Evolutionary conservation across 2,888 invertebrate species (phyloP).

Genomic region (Loripinus fragilis): DNA sequence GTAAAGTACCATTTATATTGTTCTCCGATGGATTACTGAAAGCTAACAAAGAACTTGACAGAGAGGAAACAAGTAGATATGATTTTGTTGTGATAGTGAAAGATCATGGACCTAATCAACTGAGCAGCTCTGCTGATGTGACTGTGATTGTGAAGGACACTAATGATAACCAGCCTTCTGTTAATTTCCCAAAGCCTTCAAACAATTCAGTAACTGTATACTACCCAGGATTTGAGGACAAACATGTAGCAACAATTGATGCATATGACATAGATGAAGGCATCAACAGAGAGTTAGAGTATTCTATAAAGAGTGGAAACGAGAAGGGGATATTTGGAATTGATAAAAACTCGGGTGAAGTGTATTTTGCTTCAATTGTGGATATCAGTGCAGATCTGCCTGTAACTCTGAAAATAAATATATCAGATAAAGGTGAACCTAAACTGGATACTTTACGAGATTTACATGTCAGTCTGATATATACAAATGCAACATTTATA

Average conservation of each 20-base stretch:
- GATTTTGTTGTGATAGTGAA: constrained; percentile 65
- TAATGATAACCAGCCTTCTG: constrained; percentile 72
- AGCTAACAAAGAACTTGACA: constrained; percentile 66
- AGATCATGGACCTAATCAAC: constrained; percentile 66
- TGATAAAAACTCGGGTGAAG: constrained; percentile 36
- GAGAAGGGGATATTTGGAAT: constrained; percentile 58
- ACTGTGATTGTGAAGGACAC: constrained; percentile 67
- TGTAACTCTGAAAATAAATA: constrained; percentile 57
- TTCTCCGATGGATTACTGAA: constrained; percentile 66
- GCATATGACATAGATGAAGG: constrained; percentile 67
- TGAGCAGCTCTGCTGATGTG: constrained; percentile 64
- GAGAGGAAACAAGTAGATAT: constrained; percentile 68
- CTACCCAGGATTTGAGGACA: constrained; percentile 51
- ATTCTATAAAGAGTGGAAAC: constrained; percentile 62
- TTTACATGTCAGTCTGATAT: constrained; percentile 49
- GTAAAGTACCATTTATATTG: constrained; percentile 67
- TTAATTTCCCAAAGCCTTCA: constrained; percentile 72
- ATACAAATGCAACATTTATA: constrained; percentile 53
- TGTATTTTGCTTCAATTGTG: constrained; percentile 40
- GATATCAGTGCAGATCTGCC: constrained; percentile 56
- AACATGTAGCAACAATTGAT: constrained; percentile 53
- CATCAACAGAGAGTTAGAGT: constrained; percentile 56
- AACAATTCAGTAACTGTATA: constrained; percentile 63
- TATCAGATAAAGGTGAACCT: constrained; percentile 57
- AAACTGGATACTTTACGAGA: constrained; percentile 40